Evolutionary conservation across 2,888 invertebrate species (phyloP).

Genomic region (Pecten maximus): DNA sequence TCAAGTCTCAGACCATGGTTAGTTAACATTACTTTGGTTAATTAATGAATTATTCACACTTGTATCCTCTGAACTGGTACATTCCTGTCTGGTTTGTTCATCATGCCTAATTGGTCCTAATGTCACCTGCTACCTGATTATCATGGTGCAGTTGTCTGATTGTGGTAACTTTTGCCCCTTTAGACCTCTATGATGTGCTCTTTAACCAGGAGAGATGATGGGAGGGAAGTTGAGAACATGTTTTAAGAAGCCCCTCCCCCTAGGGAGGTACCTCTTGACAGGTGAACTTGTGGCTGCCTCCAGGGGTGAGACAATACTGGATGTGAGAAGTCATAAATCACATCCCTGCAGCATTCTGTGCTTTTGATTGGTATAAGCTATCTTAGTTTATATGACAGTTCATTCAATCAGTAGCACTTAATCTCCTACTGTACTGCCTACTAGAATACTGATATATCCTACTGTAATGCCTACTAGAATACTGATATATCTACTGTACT

Average conservation of each 20-base stretch:
- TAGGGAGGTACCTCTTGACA: not conserved
- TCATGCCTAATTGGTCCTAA: not conserved
- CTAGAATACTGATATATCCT: no score
- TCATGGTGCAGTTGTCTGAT: not conserved
- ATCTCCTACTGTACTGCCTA: no score
- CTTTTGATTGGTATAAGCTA: no score
- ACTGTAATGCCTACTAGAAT: no score
- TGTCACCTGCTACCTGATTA: conserved; percentile 9
- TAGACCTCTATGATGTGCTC: not conserved
- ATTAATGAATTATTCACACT: conserved; percentile 33
- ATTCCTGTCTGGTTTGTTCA: not conserved
- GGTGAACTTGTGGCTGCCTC: not conserved
- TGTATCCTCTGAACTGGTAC: not conserved
- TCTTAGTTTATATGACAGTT: no score
- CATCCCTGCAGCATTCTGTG: no score
- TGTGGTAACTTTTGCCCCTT: not conserved
- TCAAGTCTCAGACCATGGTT: not conserved
- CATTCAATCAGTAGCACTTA: no score
- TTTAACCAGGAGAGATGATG: not conserved
- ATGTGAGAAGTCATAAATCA: no score
- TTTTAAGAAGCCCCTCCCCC: no score
- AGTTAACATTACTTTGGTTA: not conserved
- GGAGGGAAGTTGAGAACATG: no score
- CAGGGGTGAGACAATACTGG: not conserved
- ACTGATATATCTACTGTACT: no score